Conservation (phyloP, 1,140 invertebrate genomes). For the Amphibalanus amphitrite region DNA sequence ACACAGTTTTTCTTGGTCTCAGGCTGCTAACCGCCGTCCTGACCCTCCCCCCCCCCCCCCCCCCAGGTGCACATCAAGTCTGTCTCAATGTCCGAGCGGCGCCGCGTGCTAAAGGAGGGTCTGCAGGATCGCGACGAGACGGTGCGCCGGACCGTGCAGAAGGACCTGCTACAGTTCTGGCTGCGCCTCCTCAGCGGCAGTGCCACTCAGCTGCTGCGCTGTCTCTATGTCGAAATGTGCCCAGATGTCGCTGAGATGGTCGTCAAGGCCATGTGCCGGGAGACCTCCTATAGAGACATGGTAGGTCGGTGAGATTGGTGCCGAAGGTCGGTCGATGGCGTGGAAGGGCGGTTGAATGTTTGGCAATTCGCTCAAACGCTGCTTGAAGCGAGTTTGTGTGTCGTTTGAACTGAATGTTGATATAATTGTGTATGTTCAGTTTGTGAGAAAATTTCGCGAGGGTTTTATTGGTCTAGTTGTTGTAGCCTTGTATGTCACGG, state of each 20-base stretch:
- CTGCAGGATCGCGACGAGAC: constrained; percentile 41
- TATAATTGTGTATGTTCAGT: too few relatives aligned
- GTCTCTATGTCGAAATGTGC: constrained; percentile 40
- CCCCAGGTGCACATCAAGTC: constrained; percentile 40
- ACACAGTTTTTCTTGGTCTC: too few relatives aligned
- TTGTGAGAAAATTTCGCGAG: too few relatives aligned
- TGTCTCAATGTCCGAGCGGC: constrained; percentile 46
- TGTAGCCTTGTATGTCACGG: too few relatives aligned
- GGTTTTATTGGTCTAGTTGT: too few relatives aligned
- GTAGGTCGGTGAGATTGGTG: neutral
- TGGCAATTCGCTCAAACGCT: too few relatives aligned
- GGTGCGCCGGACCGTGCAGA: constrained; percentile 17
- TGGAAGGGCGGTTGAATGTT: too few relatives aligned
- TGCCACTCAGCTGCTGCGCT: constrained; percentile 38
- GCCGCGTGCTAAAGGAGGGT: constrained; percentile 42
- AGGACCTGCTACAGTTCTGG: constrained; percentile 32
- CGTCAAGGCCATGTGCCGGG: constrained; percentile 28
- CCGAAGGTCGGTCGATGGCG: too few relatives aligned
- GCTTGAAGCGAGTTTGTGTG: too few relatives aligned
- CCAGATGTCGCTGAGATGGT: constrained; percentile 26
- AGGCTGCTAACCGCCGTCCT: too few relatives aligned
- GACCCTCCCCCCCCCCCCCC: too few relatives aligned
- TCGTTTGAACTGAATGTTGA: too few relatives aligned
- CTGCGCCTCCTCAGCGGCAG: constrained; percentile 39
- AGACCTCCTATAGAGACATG: constrained; percentile 11